Evolutionary conservation across 2,888 invertebrate genomes (phyloP).

Genomic region (Agrochola macilenta): DNA sequence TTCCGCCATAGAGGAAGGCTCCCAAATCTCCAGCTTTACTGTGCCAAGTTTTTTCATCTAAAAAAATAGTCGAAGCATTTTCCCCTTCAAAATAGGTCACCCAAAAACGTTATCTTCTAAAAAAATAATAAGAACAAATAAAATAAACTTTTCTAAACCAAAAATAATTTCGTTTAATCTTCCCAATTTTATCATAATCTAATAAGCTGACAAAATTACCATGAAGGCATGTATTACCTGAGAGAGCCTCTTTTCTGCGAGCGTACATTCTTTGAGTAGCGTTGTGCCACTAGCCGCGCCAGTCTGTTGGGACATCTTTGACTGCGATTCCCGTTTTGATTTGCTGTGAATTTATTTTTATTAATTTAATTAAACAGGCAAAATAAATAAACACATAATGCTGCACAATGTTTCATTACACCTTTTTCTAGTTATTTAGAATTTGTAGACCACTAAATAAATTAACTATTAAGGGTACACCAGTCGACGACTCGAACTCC

Average conservation of each 20-base stretch:
- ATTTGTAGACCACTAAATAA: neutral
- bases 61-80: slow-evolving; percentile 44
- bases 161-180: neutral
- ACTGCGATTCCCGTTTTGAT: slow-evolving; percentile 82
- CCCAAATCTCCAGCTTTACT: slow-evolving; percentile 23
- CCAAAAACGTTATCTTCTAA: slow-evolving; percentile 37
- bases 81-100: slow-evolving; percentile 40
- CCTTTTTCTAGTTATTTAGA: neutral
- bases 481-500: too few species aligned
- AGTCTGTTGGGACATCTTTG: slow-evolving; percentile 92
- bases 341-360: slow-evolving; percentile 65
- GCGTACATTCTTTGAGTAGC: slow-evolving; percentile 92
- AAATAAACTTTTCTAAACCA: slow-evolving; percentile 24
- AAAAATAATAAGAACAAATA: slow-evolving; percentile 42
- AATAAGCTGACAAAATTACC: neutral
- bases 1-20: slow-evolving; percentile 28
- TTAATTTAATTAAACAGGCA: neutral
- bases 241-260: slow-evolving; percentile 90
- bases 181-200: slow-evolving; percentile 14
- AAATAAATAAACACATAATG: neutral
- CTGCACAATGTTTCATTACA: neutral
- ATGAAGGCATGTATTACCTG: slow-evolving; percentile 70
- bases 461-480: neutral
- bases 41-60: slow-evolving; percentile 43
- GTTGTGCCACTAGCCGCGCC: slow-evolving; percentile 93